A percentile compares a stretch with the other conserved stretches of the same genome.
phyloP scores from a whole-genome alignment of 2,797 vertebrate species.

The Orestias chungarensis region DNA sequence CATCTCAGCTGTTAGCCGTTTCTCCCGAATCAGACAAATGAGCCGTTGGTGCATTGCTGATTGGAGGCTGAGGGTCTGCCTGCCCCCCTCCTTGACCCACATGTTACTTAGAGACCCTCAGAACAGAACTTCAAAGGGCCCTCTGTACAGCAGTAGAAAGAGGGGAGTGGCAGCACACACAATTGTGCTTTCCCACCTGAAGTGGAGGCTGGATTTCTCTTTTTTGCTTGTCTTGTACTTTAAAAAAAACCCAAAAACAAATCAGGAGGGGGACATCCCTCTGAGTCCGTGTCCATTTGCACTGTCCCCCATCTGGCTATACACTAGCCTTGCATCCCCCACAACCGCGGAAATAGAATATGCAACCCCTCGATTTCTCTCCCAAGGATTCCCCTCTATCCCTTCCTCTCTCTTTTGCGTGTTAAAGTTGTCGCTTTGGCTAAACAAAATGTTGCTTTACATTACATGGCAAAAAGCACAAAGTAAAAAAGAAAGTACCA shows the following conservation, averaged over 20 bases:
- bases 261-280: conserved; percentile 49
- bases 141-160: conserved; percentile 52
- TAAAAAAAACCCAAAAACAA: conserved; percentile 8
- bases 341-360: conserved; percentile 44
- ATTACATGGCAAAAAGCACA: conserved; percentile 65
- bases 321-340: conserved; percentile 37
- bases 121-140: conserved; percentile 64
- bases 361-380: conserved; percentile 50
- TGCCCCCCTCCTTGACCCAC: conserved; percentile 36
- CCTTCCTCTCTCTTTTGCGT: conserved; percentile 14
- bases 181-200: conserved; percentile 56
- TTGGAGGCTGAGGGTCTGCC: conserved; percentile 48
- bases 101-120: conserved; percentile 58
- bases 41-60: conserved; percentile 63
- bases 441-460: conserved; percentile 53
- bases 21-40: conserved; percentile 66
- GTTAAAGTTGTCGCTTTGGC: conserved; percentile 40
- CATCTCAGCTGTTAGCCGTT: conserved; percentile 68
- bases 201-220: conserved; percentile 58
- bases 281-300: conserved; percentile 55
- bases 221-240: neutral
- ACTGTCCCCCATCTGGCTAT: conserved; percentile 58
- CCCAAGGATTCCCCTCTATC: conserved; percentile 25
- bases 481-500: conserved; percentile 69
- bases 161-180: conserved; percentile 49